Evolutionary conservation across 2,113 vertebrate species (phyloP), one percentile per base, ranked within the genome.

Genomic region (Ophthalmolycus amberensis): DNA sequence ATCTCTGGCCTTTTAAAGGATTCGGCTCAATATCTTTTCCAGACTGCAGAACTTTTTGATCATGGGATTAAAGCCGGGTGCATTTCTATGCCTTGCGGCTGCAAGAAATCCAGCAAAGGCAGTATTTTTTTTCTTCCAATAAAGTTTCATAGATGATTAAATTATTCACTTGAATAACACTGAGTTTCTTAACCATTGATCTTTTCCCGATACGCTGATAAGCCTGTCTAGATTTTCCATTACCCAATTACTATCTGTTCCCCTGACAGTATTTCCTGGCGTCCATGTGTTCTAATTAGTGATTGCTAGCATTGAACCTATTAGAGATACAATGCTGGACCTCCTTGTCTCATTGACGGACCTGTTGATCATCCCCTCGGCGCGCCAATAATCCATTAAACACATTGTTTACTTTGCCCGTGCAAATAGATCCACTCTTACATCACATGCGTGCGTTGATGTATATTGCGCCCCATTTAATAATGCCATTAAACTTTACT

Each of bases 401-500:
- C 69, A 71, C 83, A 83, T 77, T 83, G 79, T 87, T 85, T 90
- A 83, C 80, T 80, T 86, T 83, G 71, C 68, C 56, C 29, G 64
- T 83, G 87, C 72, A 92, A 85, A 89, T 75, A 85, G 75, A 79
- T 77, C 56, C 74, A 22, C 66, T 77, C 73, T 86, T 77, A 75
- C 80, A 84, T 85, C 63, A 82, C 54, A 77, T 63, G 76, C 29
- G 14, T 67, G 64, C 16, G 1, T 73, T 64, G 32, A 90, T 90
- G 82, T 84, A 40, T 64, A 89, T 88, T 91, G 84, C 67, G 54
- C 46, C 69, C 67, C 82, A 69, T 92, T 92, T 93, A 94, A 92
- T 93, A 92, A 90, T 63, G 85, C 91, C 75, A 87, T 93, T 94
- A 95, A 92, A 94, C 64, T 92, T 93, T 89, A 94, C 83, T 78